Base-by-base conservation (phyloP, 2,888 invertebrate species). In the Tetragonula carbonaria region DNA sequence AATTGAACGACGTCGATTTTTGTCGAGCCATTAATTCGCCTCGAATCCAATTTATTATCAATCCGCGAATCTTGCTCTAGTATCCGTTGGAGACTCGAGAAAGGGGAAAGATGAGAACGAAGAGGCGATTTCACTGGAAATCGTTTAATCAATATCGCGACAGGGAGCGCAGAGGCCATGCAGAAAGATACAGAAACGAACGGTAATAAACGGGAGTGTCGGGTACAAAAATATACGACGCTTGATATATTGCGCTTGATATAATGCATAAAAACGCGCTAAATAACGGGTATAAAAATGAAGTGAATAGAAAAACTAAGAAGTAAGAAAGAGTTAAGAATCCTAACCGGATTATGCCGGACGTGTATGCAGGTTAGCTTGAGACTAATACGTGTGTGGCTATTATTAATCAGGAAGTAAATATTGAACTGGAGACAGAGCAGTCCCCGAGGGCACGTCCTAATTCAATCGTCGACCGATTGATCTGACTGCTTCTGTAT, bases 401-500 rank as follows among this genome's bases (percentile, higher is more conserved):
- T 23, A n/a, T n/a, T 67, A 14, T 23, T 68, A 28, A 68, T 13
- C 21, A 33, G 53, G 53, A 50, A 73, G 45, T 13, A 28, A 16
- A 38, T 28, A 50, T 59, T 8, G 23, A 21, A 62, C 5, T 45
- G 23, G 14, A 6, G 50, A 45, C 57, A 13, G 0, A 11, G 6
- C 8, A 18, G 14, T 38, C 13, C n/a, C 28, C 0, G 14, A 3
- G 33, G 45, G 11, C 53, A 6, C 5, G 45, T 33, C 18, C 8
- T 21, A 33, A 63, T 14, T 77, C 72, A 73, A n/a, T 74, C 55
- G 18, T 73, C 38, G 38, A 18, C 33, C 28, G 4, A 3, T 23
- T 70, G 38, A 23, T 65, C 65, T 33, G 38, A 4, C 14, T 71
- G 18, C 33, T 81, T 23, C n/a, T 87, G 76, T 23, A 90, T 55